Conservation (phyloP, 2,888 invertebrate species). For the Lochmaea crataegi region DNA sequence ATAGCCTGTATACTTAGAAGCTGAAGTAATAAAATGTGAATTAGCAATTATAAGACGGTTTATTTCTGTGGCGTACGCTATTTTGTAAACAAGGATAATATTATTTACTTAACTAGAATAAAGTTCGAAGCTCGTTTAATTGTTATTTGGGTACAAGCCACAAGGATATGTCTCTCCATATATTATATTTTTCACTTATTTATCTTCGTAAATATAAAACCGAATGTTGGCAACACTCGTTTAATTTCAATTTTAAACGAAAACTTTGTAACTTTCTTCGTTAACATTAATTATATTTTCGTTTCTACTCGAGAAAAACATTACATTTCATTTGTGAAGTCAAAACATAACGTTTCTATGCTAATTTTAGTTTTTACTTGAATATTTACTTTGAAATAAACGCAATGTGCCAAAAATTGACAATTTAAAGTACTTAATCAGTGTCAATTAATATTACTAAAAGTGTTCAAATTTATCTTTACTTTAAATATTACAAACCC, state of each 20-base stretch:
- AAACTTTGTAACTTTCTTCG: not conserved
- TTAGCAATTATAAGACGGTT: too few species aligned
- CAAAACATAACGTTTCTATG: not conserved
- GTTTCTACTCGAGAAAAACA: not conserved
- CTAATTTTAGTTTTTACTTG: constrained; percentile 3
- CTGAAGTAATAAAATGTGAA: too few species aligned
- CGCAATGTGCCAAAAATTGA: not conserved
- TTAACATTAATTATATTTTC: not conserved
- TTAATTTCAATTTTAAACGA: not conserved
- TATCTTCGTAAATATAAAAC: not conserved
- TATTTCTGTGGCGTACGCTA: not conserved
- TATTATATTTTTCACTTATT: not conserved
- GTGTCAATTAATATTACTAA: not conserved
- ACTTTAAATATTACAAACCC: too few species aligned
- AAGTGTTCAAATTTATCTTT: not conserved
- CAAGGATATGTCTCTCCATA: too few species aligned
- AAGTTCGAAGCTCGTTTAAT: constrained; percentile 1
- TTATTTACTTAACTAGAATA: not conserved
- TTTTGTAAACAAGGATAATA: not conserved
- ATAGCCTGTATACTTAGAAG: too few species aligned
- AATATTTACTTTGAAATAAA: not conserved
- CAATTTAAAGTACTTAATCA: not conserved
- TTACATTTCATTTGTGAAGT: constrained; percentile 2
- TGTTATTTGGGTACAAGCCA: not conserved
- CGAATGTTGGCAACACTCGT: not conserved